Evolutionary conservation across 2,113 vertebrate genomes (phyloP).

Genomic region (Cnemophilus loriae): DNA sequence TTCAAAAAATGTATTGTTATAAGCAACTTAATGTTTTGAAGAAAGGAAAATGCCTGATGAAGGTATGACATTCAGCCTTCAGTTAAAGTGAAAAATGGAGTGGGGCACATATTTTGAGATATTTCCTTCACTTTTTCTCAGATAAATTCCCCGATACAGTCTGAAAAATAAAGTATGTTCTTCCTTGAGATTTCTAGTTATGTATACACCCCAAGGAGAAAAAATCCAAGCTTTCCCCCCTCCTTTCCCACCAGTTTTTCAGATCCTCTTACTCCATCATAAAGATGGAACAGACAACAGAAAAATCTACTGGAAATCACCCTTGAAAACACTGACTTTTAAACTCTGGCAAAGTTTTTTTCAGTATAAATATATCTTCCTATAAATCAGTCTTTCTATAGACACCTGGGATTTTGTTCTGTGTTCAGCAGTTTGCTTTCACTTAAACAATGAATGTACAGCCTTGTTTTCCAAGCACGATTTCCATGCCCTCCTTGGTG

Average conservation of each 20-base stretch:
- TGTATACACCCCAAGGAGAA: neutral
- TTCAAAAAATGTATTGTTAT: neutral
- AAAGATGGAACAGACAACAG: neutral
- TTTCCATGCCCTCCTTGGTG: neutral
- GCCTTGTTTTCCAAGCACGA: neutral
- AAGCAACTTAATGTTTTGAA: neutral
- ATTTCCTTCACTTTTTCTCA: neutral
- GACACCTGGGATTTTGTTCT: neutral
- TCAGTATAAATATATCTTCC: neutral
- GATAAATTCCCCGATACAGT: neutral
- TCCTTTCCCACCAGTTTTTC: neutral
- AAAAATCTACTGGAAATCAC: neutral
- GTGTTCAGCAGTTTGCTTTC: neutral
- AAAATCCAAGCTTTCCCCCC: neutral
- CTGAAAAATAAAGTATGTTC: neutral
- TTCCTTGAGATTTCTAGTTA: neutral
- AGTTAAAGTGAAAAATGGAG: neutral
- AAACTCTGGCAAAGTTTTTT: neutral
- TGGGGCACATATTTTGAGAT: neutral
- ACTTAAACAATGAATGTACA: neutral
- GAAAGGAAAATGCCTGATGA: neutral
- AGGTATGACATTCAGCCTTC: neutral
- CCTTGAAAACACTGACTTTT: neutral
- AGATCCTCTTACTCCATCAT: neutral
- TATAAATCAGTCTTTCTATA: neutral